phyloP scores from a whole-genome alignment of 1,140 invertebrate species.

The Olivierus martensii region DNA sequence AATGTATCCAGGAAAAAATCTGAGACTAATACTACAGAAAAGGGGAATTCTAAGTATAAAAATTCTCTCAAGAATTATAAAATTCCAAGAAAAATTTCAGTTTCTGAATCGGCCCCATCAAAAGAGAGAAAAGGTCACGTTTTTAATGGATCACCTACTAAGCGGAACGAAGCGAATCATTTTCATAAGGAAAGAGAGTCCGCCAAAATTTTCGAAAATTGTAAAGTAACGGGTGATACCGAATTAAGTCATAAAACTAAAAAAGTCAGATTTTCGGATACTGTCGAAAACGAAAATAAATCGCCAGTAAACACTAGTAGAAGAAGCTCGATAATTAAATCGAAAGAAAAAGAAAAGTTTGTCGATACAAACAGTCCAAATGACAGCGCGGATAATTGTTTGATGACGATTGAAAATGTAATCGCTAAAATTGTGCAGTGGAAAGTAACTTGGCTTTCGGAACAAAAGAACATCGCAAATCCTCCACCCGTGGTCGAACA shows the following conservation, averaged over 20 bases:
- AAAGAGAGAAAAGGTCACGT: neutral
- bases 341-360: neutral
- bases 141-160: neutral
- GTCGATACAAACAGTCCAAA: too few species aligned
- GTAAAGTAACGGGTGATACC: too few species aligned
- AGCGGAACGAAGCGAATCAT: neutral
- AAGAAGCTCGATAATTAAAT: too few species aligned
- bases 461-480: neutral
- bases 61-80: neutral
- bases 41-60: neutral
- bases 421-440: slow-evolving; percentile 1
- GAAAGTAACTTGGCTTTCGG: slow-evolving; percentile 4
- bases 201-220: neutral
- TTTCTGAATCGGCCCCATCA: neutral
- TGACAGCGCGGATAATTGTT: too few species aligned
- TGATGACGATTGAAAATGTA: neutral
- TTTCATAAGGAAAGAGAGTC: too few species aligned
- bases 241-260: neutral
- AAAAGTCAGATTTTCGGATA: neutral
- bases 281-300: neutral
- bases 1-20: neutral
- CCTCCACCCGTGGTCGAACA: slow-evolving; percentile 1
- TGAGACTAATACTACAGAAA: neutral
- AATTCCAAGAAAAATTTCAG: neutral
- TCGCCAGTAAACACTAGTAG: too few species aligned